Evolutionary conservation across 2,797 vertebrate genomes (phyloP).

Genomic region (Cossypha niveicapilla): DNA sequence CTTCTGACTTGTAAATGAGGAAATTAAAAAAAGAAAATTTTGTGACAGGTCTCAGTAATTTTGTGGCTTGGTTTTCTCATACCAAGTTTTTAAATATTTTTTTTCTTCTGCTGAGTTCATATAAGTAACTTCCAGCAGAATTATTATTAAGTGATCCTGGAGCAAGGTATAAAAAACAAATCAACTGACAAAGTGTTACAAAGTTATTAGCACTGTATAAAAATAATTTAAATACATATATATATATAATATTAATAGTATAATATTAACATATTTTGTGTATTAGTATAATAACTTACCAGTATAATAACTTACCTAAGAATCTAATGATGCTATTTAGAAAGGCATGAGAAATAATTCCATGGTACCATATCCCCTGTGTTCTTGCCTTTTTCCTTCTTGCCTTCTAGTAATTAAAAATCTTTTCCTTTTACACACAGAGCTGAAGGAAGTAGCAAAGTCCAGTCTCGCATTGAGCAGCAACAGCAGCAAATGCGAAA

Average conservation of each 20-base stretch:
- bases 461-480: constrained; percentile 83
- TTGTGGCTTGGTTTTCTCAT: background rate
- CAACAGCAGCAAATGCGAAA: constrained; percentile 78
- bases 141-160: background rate
- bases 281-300: background rate
- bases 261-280: background rate
- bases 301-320: background rate
- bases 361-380: background rate
- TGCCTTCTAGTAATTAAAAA: background rate
- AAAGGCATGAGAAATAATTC: background rate
- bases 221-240: background rate
- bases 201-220: background rate
- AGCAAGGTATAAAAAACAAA: background rate
- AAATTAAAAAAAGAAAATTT: background rate
- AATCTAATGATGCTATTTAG: background rate
- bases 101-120: background rate
- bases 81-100: background rate
- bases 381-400: background rate
- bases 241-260: background rate
- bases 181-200: background rate
- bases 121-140: background rate
- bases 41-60: background rate
- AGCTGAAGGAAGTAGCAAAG: constrained; percentile 95
- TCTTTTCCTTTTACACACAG: constrained; percentile 66
- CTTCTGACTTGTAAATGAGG: background rate